These are phyloP conservation scores for Rousettus leschenaultii DNA, from an alignment of 2,113 vertebrate genomes.

Conservation along the genomic window DNA sequence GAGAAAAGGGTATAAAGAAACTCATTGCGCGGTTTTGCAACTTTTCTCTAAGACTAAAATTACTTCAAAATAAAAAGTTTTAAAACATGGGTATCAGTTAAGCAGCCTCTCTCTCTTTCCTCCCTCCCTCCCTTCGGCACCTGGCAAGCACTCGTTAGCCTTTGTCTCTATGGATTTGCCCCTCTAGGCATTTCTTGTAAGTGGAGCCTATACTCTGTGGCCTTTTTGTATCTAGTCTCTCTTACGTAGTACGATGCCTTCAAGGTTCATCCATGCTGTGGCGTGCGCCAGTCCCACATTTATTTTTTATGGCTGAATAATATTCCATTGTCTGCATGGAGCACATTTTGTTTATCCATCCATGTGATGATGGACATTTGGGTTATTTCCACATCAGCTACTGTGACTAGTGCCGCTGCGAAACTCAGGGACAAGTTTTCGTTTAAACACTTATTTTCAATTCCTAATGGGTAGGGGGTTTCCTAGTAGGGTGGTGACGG, in stretches of 20 bases:
- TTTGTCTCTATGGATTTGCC: not conserved
- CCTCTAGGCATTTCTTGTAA: not conserved
- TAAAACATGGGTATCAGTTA: not conserved
- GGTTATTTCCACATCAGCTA: not conserved
- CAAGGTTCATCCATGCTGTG: not conserved
- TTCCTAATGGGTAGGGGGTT: not conserved
- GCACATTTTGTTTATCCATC: not conserved
- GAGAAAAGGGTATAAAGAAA: not conserved
- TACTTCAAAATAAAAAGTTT: not conserved
- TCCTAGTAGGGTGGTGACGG: not conserved
- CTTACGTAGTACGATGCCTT: fast-evolving
- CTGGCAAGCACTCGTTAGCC: not conserved
- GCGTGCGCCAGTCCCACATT: no score
- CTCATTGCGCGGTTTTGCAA: not conserved
- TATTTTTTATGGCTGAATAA: not conserved
- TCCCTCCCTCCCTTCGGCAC: not conserved
- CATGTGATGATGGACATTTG: not conserved
- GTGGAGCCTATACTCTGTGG: not conserved
- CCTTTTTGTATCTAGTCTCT: not conserved
- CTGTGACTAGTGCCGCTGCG: no score
- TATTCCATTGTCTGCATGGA: not conserved
- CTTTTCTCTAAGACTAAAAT: not conserved
- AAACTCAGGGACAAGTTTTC: not conserved
- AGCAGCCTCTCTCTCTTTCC: not conserved
- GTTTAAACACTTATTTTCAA: not conserved